Base-by-base conservation (phyloP, 2,113 vertebrate genomes). In the Salvelinus fontinalis region DNA sequence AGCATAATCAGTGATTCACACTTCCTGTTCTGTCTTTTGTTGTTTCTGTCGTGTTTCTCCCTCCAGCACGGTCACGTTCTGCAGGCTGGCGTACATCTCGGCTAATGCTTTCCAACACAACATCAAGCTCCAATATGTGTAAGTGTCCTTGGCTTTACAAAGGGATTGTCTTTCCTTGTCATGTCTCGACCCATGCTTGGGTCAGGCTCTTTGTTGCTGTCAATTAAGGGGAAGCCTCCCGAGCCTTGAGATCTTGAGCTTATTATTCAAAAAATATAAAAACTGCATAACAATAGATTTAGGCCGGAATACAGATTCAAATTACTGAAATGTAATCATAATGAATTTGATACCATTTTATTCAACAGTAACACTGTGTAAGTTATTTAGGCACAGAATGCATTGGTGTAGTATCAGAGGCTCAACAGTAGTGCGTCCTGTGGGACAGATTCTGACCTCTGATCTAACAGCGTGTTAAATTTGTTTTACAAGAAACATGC, bases 121-220 rank as follows among this genome's bases (percentile, higher is more conserved):
- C 89, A 86, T 86, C 73, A 94, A 91, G 84, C 95, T 97, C 72
- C 91, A 95, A 87, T 94, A 90, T 65, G 93, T 98, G 96, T 98
- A 92, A 97, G 97, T 94, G 75, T 87, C 78, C 76, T 75, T 67
- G 79, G 82, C 18, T 62, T 65, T 77, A 72, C 73, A 51, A 8
- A 65, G 4, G 75, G 84, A 78, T 77, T 70, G 77, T 76, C 49
- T 76, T 77, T 9, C 51, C 68, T 31, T 70, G 24, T 73, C 34
- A n/a, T 77, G 73, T 83, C 84, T 8, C 79, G 80, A 79, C 84
- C 65, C 34, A 82, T 73, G 27, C 67, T 67, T 64, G 29, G 49
- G 51, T 73, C 62, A 71, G 31, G 26, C 51, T 74, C 29, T 75
- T 84, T 82, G 77, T 76, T 70, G 71, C 71, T 74, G 76, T 79